These are phyloP conservation scores for Eupeodes latifasciatus DNA, from an alignment of 2,888 invertebrate genomes.

Conservation along the genomic window DNA sequence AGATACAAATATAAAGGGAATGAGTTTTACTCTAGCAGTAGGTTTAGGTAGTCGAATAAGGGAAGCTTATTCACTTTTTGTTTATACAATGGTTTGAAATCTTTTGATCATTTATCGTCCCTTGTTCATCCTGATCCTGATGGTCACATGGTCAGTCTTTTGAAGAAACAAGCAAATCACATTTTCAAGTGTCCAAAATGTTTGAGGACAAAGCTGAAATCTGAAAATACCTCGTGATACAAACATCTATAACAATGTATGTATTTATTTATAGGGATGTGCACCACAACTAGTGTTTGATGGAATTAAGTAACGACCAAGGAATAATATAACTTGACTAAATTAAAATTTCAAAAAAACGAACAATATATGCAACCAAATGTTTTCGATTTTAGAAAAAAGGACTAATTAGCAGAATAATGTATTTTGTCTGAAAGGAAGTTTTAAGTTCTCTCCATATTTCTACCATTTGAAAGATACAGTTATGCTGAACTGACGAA, in stretches of 20 bases:
- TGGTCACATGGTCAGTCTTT: neutral
- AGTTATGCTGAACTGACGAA: no score
- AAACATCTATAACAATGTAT: neutral
- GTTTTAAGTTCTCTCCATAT: no score
- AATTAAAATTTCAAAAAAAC: neutral
- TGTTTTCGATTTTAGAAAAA: neutral
- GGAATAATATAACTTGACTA: neutral
- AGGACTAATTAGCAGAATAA: neutral
- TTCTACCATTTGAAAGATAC: no score
- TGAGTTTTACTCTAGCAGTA: conserved; percentile 17
- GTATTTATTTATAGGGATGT: neutral
- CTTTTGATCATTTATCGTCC: conserved; percentile 54
- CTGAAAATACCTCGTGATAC: conserved; percentile 14
- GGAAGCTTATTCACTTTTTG: conserved; percentile 63
- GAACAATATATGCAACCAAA: neutral
- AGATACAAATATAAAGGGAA: conserved; percentile 16
- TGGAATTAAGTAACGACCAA: conserved; percentile 48
- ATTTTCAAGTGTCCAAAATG: conserved; percentile 58
- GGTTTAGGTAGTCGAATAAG: neutral
- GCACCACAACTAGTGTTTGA: conserved; percentile 34
- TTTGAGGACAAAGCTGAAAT: conserved; percentile 52
- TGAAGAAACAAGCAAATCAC: conserved; percentile 30
- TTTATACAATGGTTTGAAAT: conserved; percentile 40
- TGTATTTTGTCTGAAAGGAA: no score
- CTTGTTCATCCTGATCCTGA: neutral